These are phyloP conservation scores for Drosophila infuscata DNA, from an alignment of 2,888 invertebrate genomes.

Conservation along the genomic window DNA sequence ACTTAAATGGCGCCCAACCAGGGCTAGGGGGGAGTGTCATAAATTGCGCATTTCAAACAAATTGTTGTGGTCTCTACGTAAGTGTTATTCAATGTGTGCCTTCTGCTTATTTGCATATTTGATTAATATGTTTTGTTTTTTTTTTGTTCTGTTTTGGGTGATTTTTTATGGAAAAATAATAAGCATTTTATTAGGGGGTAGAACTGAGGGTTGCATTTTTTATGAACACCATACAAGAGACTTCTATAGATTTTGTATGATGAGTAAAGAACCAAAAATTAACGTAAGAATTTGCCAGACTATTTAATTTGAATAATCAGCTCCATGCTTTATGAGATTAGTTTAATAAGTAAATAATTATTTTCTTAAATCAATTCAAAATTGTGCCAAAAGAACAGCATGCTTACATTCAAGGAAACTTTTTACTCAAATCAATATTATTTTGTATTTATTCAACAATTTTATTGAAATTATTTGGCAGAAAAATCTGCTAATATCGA, in stretches of 20 bases:
- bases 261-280: not conserved
- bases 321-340: not conserved
- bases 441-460: not conserved
- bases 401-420: not conserved
- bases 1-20: slow-evolving; percentile 31
- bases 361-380: not conserved
- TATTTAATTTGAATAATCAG: not conserved
- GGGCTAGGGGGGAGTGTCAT: slow-evolving; percentile 8
- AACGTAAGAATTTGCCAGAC: not conserved
- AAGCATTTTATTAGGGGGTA: slow-evolving; percentile 54
- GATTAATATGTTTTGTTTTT: slow-evolving; percentile 72
- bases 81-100: slow-evolving; percentile 40
- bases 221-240: not conserved
- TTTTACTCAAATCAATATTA: not conserved
- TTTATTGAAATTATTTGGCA: not conserved
- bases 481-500: not conserved
- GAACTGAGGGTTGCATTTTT: slow-evolving; percentile 27
- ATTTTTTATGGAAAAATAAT: slow-evolving; percentile 79
- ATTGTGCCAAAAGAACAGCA: not conserved
- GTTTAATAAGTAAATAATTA: not conserved
- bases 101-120: slow-evolving; percentile 77
- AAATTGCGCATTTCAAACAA: slow-evolving; percentile 38
- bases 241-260: not conserved
- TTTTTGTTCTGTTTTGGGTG: slow-evolving; percentile 59
- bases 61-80: slow-evolving; percentile 31